phyloP scores from a whole-genome alignment of 2,888 invertebrate genomes.

The Drosophila mayaguana region DNA sequence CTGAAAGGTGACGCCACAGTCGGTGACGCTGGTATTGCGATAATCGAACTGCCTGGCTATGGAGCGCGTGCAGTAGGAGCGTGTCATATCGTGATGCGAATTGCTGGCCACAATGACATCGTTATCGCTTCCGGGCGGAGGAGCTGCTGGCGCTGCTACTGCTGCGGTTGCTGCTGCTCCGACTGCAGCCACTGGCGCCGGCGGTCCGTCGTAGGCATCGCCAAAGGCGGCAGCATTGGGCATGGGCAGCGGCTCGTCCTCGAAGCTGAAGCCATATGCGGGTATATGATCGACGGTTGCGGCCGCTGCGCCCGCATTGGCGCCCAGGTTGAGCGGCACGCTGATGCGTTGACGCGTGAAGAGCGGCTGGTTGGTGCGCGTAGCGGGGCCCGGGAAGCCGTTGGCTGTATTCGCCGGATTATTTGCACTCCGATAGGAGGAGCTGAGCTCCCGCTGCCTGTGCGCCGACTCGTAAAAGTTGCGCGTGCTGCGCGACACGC shows the following conservation, averaged over 20 bases:
- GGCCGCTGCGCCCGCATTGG: not conserved
- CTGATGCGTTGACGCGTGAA: slow-evolving; percentile 80
- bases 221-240: slow-evolving; percentile 70
- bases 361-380: slow-evolving; percentile 36
- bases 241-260: slow-evolving; percentile 81
- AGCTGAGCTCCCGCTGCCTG: slow-evolving; percentile 81
- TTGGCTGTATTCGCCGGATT: slow-evolving; percentile 7
- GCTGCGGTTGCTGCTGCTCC: slow-evolving; percentile 10
- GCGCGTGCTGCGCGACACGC: slow-evolving; percentile 85
- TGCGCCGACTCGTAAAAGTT: slow-evolving; percentile 78
- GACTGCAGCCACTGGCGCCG: slow-evolving; percentile 30
- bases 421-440: slow-evolving; percentile 68
- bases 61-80: slow-evolving; percentile 90
- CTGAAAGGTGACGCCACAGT: slow-evolving; percentile 91
- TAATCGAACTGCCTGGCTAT: slow-evolving; percentile 90
- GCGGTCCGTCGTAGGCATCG: slow-evolving; percentile 45
- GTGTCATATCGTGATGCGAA: slow-evolving; percentile 85
- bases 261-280: slow-evolving; percentile 25
- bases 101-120: slow-evolving; percentile 36
- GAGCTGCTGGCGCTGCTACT: slow-evolving; percentile 11
- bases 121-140: slow-evolving; percentile 18
- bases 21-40: slow-evolving; percentile 90
- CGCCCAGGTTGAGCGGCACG: slow-evolving; percentile 39
- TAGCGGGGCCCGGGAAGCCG: slow-evolving; percentile 34
- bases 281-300: slow-evolving; percentile 25